These are phyloP conservation scores for Parambassis ranga DNA, from an alignment of 2,797 vertebrate species.

Conservation along the genomic window DNA sequence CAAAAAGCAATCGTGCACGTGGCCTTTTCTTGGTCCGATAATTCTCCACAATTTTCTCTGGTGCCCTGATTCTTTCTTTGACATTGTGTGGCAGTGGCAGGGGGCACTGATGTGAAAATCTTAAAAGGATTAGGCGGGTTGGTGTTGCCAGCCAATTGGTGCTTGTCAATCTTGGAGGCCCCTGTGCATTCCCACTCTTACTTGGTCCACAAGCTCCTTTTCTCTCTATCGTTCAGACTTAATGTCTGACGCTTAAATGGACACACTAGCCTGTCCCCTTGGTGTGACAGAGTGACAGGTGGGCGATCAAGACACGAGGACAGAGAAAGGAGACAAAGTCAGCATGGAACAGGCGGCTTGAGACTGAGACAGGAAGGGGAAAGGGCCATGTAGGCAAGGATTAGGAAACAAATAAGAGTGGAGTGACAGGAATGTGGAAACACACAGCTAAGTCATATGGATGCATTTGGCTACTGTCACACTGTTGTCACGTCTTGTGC, in stretches of 20 bases:
- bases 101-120: conserved; percentile 80
- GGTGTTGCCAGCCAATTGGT: conserved; percentile 81
- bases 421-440: conserved; percentile 70
- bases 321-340: conserved; percentile 64
- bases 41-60: conserved; percentile 55
- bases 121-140: conserved; percentile 80
- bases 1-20: conserved; percentile 50
- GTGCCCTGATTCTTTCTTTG: conserved; percentile 65
- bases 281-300: conserved; percentile 71
- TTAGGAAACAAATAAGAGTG: conserved; percentile 69
- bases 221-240: conserved; percentile 66
- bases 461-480: conserved; percentile 49
- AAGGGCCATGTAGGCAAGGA: conserved; percentile 60
- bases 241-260: conserved; percentile 70
- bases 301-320: conserved; percentile 69
- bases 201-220: conserved; percentile 44
- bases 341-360: conserved; percentile 48
- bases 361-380: conserved; percentile 48
- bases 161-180: conserved; percentile 80
- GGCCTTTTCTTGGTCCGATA: conserved; percentile 51
- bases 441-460: conserved; percentile 39
- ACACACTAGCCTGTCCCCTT: conserved; percentile 68
- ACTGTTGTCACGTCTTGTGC: not conserved
- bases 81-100: conserved; percentile 74
- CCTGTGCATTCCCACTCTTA: conserved; percentile 47